phyloP scores from a whole-genome alignment of 2,113 vertebrate species.

The Cyprinus carpio region DNA sequence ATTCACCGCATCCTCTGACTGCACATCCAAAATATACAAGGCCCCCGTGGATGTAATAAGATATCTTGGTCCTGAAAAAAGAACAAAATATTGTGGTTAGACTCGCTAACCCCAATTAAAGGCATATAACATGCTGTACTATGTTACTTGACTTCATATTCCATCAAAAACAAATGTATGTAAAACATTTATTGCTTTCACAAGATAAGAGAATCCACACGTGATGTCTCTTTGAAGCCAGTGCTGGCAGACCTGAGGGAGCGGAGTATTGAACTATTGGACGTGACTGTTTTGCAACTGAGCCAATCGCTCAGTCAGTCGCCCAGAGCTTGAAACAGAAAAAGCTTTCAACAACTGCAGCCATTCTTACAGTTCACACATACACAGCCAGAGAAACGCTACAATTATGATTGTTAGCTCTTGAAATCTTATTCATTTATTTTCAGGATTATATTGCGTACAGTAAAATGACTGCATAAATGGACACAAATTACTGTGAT shows the following conservation, averaged over 20 bases:
- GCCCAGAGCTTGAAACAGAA: conserved; percentile 17
- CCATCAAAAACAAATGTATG: conserved; percentile 21
- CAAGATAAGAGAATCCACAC: conserved; percentile 6
- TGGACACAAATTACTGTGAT: conserved; percentile 30
- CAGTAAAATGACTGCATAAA: conserved; percentile 11
- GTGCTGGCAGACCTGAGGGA: not conserved
- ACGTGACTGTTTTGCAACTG: conserved; percentile 29
- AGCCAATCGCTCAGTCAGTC: conserved; percentile 26
- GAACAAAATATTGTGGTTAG: not conserved
- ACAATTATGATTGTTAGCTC: conserved; percentile 1
- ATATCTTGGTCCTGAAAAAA: conserved; percentile 92
- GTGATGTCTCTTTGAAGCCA: conserved; percentile 23
- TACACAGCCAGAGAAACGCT: not conserved
- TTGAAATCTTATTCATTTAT: conserved; percentile 9
- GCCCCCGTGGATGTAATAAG: conserved; percentile 96
- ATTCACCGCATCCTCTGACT: conserved; percentile 97
- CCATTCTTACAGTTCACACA: conserved; percentile 21
- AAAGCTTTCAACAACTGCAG: not conserved
- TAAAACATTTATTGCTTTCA: conserved; percentile 34
- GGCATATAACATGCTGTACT: not conserved
- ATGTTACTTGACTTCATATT: not conserved
- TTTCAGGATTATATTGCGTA: conserved; percentile 12
- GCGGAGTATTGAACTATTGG: conserved; percentile 17
- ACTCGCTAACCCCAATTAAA: conserved; percentile 10
- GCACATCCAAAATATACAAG: conserved; percentile 99